Conservation (phyloP, 2,888 invertebrate species). For the Therioaphis trifolii region DNA sequence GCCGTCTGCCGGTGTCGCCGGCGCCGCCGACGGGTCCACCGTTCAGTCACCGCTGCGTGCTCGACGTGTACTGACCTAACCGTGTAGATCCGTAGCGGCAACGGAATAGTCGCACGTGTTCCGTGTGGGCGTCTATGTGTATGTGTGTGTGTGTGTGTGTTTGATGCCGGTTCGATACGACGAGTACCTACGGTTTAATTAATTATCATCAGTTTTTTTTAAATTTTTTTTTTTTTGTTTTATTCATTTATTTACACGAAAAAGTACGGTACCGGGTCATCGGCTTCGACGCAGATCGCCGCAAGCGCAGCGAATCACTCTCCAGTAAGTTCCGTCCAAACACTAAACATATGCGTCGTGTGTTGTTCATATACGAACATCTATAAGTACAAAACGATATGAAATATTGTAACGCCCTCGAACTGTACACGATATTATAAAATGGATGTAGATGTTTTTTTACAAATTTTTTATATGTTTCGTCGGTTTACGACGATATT, state of each 20-base stretch:
- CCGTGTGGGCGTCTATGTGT: no score
- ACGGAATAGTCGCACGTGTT: conserved; percentile 38
- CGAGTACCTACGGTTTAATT: no score
- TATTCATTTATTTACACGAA: no score
- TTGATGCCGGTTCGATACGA: neutral
- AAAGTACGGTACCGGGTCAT: neutral
- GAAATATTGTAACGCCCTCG: no score
- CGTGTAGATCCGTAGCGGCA: conserved; percentile 4
- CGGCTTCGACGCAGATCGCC: neutral
- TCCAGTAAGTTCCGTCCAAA: conserved; percentile 9
- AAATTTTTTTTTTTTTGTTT: neutral
- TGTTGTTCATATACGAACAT: no score
- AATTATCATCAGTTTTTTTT: neutral
- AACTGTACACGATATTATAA: no score
- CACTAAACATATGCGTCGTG: no score
- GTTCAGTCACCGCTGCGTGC: conserved; percentile 60
- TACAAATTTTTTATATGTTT: no score
- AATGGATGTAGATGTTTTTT: no score
- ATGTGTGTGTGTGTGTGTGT: neutral
- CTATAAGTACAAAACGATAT: no score
- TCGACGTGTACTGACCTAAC: conserved; percentile 37
- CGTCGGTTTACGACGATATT: no score
- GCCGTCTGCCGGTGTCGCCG: neutral
- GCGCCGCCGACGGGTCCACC: neutral
- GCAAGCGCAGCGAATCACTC: conserved; percentile 2